Base-by-base conservation (phyloP, 1,140 invertebrate species). In the Drosophila tsacasi region DNA sequence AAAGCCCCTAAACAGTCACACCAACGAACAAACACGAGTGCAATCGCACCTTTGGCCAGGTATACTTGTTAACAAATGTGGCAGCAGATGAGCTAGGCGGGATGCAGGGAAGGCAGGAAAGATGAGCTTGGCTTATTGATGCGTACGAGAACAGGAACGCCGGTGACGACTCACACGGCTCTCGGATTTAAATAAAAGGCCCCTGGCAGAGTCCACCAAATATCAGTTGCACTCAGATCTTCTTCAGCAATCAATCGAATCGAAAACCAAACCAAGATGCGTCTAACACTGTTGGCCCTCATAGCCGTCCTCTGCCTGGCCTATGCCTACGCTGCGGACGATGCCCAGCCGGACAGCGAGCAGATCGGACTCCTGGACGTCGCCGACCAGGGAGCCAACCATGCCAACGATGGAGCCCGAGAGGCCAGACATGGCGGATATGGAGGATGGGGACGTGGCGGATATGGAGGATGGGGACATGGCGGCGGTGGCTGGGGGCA, bases 131-230 rank as follows among this genome's bases (percentile, higher is more conserved):
- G 49, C 57, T 61, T 77, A 78, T 62, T 69, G 75, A 78, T 78
- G 75, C 74, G 75, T 77, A 32, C 44, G 74, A 68, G 75, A 78
- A 77, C 64, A 69, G 75, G 75, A 78, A 78, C 75, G 74, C 3
- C 71, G 23, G 32, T 19, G 37, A 15, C 37, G 42, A 27, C 49
- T 19, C 49, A 21, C 15, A 23, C 19, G 19, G 30, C 19, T 54
- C 65, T 58, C 64, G 47, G 76, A 35, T 63, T 55, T 21, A 44
- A 78, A 78, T 78, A 78, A 62, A 78, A 78, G 75, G 57, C 75
- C 30, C 42, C 74, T n/a, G 40, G 30, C 39, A 9, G 37, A 12
- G 50, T 30, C 27, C 39, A 57, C 27, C 27, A 60, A 25, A 57
- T 58, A 78, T 78, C 75, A 78, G 75, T 79, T 79, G 65, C 66